phyloP scores from a whole-genome alignment of 2,797 vertebrate genomes.

The Crypturellus tataupa region DNA sequence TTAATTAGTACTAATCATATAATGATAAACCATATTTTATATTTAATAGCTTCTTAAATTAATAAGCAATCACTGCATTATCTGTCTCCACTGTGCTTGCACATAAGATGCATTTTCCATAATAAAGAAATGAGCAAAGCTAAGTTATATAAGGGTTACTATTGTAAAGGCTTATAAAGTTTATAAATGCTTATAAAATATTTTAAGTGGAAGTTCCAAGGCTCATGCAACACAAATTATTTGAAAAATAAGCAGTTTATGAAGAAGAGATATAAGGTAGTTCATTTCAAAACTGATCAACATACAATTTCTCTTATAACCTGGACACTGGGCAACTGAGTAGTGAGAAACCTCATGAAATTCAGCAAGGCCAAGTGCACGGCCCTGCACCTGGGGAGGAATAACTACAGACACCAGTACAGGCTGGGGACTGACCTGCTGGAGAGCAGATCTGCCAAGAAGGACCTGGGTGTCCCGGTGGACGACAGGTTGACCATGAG shows the following conservation, averaged over 20 bases:
- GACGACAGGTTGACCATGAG: too few relatives aligned
- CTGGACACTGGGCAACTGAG: too few relatives aligned
- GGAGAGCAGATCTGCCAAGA: too few relatives aligned
- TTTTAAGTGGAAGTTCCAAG: not conserved
- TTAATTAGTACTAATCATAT: constrained; percentile 15
- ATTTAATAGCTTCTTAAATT: not conserved
- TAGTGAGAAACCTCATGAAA: too few relatives aligned
- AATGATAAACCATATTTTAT: not conserved
- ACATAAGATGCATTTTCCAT: not conserved
- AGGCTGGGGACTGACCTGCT: too few relatives aligned
- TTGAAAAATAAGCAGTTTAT: not conserved
- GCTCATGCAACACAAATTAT: not conserved
- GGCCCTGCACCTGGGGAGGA: too few relatives aligned
- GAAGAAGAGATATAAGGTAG: not conserved
- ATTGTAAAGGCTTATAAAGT: not conserved
- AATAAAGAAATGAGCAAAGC: not conserved
- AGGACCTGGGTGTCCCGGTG: too few relatives aligned
- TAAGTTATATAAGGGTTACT: not conserved
- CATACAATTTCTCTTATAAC: not conserved
- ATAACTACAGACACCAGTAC: too few relatives aligned
- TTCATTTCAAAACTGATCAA: not conserved
- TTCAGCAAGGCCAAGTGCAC: too few relatives aligned
- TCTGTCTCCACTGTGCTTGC: not conserved
- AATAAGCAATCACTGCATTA: not conserved
- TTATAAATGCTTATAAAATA: not conserved